Base-by-base conservation (phyloP, 1,140 invertebrate species). In the Lucilia cuprina region DNA sequence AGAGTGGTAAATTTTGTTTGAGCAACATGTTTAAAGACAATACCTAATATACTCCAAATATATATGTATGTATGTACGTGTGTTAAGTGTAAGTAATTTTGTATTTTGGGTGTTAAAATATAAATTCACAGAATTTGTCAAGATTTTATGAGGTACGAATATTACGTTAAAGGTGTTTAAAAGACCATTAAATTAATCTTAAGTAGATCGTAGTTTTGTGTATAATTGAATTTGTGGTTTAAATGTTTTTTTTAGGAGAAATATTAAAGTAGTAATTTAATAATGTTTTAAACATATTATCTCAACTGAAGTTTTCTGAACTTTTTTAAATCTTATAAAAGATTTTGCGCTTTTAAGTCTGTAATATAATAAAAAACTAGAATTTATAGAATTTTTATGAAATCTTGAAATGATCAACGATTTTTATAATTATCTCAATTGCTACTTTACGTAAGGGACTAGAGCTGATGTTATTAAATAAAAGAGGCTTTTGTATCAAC, bases 121-220 rank as follows among this genome's bases (percentile, higher is more conserved):
- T 41, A 80, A 49, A 80, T 80, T 80, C 19, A 50, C 41, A 80
- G 41, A 80, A 80, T 80, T 80, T 80, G 77, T 80, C 77, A 80
- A 19, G 77, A 80, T 80, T 80, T 80, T 80, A 80, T 80, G 77
- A 21, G 77, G 41, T 80, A 80, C 12, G 77, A 19, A 55, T 19
- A 70, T 21, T 21, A 70, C 5, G 65, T 1, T 4, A 17, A 17
- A 70, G 65, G 65, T 70, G 65, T 70, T 70, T 70, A 70, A 21
- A 70, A 21, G 65, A 21, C 65, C 19, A 70, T 70, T 70, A 70
- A 70, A 70, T 19, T 7, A 19, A 70, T 70, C n/a, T 21, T 70
- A 21, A 21, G 65, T 70, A 17, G 50, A 12, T 13, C 13, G 13
- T 60, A 60, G 17, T 60, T 60, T 21, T 19, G 65, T 21, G 65